phyloP scores from a whole-genome alignment of 2,888 invertebrate species.

The Tiliacea aurago region DNA sequence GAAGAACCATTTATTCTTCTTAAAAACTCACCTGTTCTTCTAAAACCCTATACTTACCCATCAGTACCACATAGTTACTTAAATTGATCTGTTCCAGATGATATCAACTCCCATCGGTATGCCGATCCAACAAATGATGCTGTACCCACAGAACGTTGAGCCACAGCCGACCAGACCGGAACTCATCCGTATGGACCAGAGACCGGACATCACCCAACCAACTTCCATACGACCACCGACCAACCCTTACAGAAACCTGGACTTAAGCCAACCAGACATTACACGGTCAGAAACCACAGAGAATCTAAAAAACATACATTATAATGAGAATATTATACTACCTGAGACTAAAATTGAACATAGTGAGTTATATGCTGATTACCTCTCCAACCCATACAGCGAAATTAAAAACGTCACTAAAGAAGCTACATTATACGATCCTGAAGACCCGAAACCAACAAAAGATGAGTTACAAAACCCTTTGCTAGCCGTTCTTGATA shows the following conservation, averaged over 20 bases:
- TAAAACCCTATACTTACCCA: not conserved
- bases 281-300: constrained; percentile 53
- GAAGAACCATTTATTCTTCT: not conserved
- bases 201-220: constrained; percentile 49
- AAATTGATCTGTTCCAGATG: constrained; percentile 85
- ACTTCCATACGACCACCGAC: constrained; percentile 23
- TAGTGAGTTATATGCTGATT: constrained; percentile 89
- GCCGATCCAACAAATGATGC: constrained; percentile 83
- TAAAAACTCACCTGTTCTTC: not conserved
- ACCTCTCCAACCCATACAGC: constrained; percentile 90
- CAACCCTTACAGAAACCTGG: constrained; percentile 22
- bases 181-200: constrained; percentile 35
- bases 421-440: constrained; percentile 80
- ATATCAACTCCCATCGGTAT: constrained; percentile 92
- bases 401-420: constrained; percentile 77
- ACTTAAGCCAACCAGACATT: constrained; percentile 30
- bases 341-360: constrained; percentile 56
- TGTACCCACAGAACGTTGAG: constrained; percentile 76
- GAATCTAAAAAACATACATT: constrained; percentile 51
- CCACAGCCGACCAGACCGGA: constrained; percentile 48
- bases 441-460: constrained; percentile 68
- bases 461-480: constrained; percentile 66
- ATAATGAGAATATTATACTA: constrained; percentile 60
- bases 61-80: not conserved
- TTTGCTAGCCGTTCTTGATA: constrained; percentile 68